A percentile compares a stretch with the other conserved stretches of the same genome.
These are phyloP conservation scores for Drosophila diplacantha DNA, from an alignment of 2,888 invertebrate species.

Conservation along the genomic window DNA sequence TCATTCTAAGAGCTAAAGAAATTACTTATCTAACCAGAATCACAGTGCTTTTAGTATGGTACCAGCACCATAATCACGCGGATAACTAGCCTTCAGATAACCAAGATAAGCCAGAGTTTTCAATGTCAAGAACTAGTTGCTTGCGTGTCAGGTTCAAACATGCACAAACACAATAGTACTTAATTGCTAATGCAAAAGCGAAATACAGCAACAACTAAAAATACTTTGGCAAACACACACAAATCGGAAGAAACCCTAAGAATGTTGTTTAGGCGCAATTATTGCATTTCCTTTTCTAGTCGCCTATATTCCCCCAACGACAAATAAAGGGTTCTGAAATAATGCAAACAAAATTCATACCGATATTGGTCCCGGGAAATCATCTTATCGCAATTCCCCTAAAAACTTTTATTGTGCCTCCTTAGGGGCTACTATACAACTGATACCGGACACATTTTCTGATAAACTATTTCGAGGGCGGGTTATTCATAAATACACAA, in stretches of 20 bases:
- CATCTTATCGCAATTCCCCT: slow-evolving; percentile 12
- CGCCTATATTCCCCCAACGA: not conserved
- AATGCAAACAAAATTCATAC: slow-evolving; percentile 9
- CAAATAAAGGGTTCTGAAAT: not conserved
- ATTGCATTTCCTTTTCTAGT: slow-evolving; percentile 27
- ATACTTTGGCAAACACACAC: slow-evolving; percentile 59
- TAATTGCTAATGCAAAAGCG: slow-evolving; percentile 50
- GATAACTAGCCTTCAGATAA: slow-evolving; percentile 2
- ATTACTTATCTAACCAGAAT: not conserved
- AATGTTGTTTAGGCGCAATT: slow-evolving; percentile 62
- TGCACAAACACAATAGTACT: slow-evolving; percentile 32
- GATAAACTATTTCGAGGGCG: slow-evolving; percentile 38
- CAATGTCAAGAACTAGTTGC: slow-evolving; percentile 50
- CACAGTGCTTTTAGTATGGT: not conserved
- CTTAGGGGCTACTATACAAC: slow-evolving; percentile 14
- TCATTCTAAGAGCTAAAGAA: not conserved
- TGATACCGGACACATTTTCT: slow-evolving; percentile 19
- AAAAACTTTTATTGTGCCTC: slow-evolving; percentile 11
- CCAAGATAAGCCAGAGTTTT: slow-evolving; percentile 40
- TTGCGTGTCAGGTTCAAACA: slow-evolving; percentile 48
- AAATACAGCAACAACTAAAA: slow-evolving; percentile 60
- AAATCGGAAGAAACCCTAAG: slow-evolving; percentile 53
- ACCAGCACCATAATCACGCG: not conserved
- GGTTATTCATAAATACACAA: slow-evolving; percentile 15
- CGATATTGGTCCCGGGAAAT: not conserved